A percentile compares a stretch with the other conserved stretches of the same genome.
phyloP scores from a whole-genome alignment of 2,888 invertebrate genomes.

The Eucera pruinosa region DNA sequence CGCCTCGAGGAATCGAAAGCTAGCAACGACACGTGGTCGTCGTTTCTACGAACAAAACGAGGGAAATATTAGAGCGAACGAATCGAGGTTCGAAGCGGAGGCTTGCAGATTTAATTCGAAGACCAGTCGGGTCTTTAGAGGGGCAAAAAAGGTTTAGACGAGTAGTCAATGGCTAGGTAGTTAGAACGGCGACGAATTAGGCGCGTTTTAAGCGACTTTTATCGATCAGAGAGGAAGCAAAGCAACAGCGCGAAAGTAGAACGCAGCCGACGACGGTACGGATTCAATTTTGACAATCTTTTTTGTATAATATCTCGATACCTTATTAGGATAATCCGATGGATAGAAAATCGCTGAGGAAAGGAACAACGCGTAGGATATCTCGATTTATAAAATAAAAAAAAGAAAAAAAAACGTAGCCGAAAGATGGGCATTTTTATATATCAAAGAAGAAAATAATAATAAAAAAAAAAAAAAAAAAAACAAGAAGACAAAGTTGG shows the following conservation, averaged over 20 bases:
- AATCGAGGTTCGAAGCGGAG: background rate
- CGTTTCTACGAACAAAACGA: background rate
- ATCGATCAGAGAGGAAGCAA: conserved; percentile 14
- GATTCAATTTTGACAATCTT: conserved; percentile 80
- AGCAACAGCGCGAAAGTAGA: conserved; percentile 34
- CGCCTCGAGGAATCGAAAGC: conserved; percentile 13
- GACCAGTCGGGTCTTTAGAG: conserved; percentile 36
- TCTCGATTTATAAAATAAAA: conserved; percentile 17
- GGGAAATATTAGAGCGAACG: background rate
- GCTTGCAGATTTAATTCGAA: conserved; percentile 18
- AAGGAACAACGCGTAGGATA: background rate
- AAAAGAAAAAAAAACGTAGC: background rate
- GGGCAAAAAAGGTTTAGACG: conserved; percentile 18
- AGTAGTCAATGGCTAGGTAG: conserved; percentile 64
- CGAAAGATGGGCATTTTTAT: conserved; percentile 38
- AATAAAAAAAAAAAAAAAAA: background rate
- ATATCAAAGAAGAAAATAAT: conserved; percentile 5
- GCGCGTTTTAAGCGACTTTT: conserved; percentile 37
- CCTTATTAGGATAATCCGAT: conserved; percentile 53
- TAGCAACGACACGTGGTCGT: background rate
- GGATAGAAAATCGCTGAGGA: background rate
- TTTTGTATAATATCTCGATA: conserved; percentile 76
- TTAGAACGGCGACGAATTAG: conserved; percentile 28
- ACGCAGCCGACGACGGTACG: conserved; percentile 37
- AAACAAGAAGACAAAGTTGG: background rate